Base-by-base conservation (phyloP, 2,113 vertebrate species). In the Mormoops blainvillei region DNA sequence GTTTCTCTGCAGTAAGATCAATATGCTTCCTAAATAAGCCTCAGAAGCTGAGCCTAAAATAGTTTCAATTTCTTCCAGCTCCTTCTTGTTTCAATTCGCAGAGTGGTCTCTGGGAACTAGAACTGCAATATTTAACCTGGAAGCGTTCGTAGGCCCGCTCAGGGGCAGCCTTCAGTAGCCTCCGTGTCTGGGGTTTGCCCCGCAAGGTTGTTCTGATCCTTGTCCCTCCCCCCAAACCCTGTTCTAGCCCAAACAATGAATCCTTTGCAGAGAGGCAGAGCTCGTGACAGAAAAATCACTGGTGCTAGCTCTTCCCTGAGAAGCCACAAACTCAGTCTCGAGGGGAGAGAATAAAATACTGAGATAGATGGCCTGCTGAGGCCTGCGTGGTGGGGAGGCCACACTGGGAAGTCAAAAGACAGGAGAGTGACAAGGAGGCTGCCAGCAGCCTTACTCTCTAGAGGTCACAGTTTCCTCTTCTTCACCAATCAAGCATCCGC, bases 21-120 rank as follows among this genome's bases (percentile, higher is more conserved):
- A 97, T 97, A 97, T n/a, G 85, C 48, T 65, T 96, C 96, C 85
- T 85, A 94, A 97, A 97, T 93, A 95, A 95, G 89, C 18, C 89
- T 76, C 71, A 81, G 94, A 73, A 78, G 93, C 92, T 28, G 61
- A 31, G 94, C 95, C 95, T 70, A 95, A 97, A 97, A 97, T 94
- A 97, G 96, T 65, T 61, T 58, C 76, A 48, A 73, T 95, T 92
- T 91, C 92, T 91, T 92, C 90, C 85, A 5, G 92, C 86, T 94
- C 92, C 61, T 94, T 93, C 93, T 89, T 7, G 81, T 85, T 95
- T 90, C 76, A 85, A 31, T 96, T 91, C 52, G 50, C 94, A 95
- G n/a, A 96, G 96, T 96, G 90, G 96, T 95, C 97, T 91, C 71
- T 24, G 73, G 78, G 89, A 95, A 91, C 81, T 6, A 63, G 94